Evolutionary conservation across 2,797 vertebrate species (phyloP).

Genomic region (Champsocephalus esox): DNA sequence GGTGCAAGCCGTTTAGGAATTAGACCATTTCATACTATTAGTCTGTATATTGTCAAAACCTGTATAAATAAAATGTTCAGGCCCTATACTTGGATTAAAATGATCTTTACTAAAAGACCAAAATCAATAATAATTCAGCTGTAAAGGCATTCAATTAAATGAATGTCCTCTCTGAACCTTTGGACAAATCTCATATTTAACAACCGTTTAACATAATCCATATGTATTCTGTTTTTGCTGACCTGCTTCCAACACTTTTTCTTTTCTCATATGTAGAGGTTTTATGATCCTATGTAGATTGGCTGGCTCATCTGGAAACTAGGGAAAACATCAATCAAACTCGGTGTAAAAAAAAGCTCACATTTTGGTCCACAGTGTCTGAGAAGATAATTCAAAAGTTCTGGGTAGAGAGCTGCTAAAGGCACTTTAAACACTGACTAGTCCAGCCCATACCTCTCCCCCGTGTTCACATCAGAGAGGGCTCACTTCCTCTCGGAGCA

Average conservation of each 20-base stretch:
- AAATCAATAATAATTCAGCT: conserved; percentile 51
- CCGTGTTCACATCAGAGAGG: conserved; percentile 19
- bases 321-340: conserved; percentile 18
- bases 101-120: conserved; percentile 38
- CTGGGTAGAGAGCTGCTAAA: conserved; percentile 27
- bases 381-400: conserved; percentile 33
- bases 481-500: conserved; percentile 26
- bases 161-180: conserved; percentile 29
- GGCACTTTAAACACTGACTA: conserved; percentile 49
- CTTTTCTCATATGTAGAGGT: neutral
- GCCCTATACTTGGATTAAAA: conserved; percentile 42
- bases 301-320: conserved; percentile 18
- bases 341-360: neutral
- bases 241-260: conserved; percentile 20
- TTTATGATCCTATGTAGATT: neutral
- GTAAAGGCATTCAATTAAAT: conserved; percentile 53
- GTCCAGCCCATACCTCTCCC: conserved; percentile 8
- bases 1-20: conserved; percentile 29
- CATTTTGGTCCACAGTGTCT: conserved; percentile 23
- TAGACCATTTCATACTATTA: conserved; percentile 35
- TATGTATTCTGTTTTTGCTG: conserved; percentile 3
- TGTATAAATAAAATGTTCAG: conserved; percentile 22
- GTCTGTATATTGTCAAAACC: conserved; percentile 31
- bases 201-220: conserved; percentile 31
- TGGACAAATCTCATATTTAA: conserved; percentile 22